Percentiles rank a stretch among this genome's conserved stretches.
Evolutionary conservation across 1,140 invertebrate genomes (phyloP).

Genomic region (Triops longicaudatus): DNA sequence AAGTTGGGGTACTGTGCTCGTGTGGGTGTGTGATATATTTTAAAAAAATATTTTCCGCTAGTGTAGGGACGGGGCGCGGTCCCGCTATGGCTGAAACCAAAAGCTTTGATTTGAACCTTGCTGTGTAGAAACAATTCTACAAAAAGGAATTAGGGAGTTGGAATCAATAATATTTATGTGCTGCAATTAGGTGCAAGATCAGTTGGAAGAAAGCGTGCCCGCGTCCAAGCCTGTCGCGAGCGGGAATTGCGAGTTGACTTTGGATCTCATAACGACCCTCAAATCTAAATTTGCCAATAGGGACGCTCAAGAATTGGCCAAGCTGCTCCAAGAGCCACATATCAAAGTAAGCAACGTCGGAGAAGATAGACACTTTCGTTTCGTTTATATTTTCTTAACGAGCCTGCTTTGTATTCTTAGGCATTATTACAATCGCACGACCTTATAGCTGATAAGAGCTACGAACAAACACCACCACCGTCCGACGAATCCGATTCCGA

Average conservation of each 20-base stretch:
- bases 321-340: slow-evolving; percentile 43
- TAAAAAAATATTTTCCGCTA: not conserved
- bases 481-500: slow-evolving; percentile 33
- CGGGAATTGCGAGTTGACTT: slow-evolving; percentile 38
- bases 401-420: slow-evolving; percentile 35
- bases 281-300: slow-evolving; percentile 32
- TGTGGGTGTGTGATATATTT: not conserved
- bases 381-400: not conserved
- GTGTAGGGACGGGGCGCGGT: not conserved
- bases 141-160: not conserved
- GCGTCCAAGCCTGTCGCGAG: slow-evolving; percentile 39
- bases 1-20: not conserved
- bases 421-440: slow-evolving; percentile 61
- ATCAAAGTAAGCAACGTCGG: slow-evolving; percentile 37
- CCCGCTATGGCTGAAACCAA: not conserved
- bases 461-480: slow-evolving; percentile 38
- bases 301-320: slow-evolving; percentile 44
- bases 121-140: not conserved
- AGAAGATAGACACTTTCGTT: not conserved
- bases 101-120: not conserved
- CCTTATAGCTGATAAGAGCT: slow-evolving; percentile 48
- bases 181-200: slow-evolving; percentile 44
- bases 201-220: slow-evolving; percentile 41
- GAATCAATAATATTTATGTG: slow-evolving; percentile 10
- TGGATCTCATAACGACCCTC: not conserved